A percentile compares a stretch with the other conserved stretches of the same genome.
Conservation (phyloP, 2,797 vertebrate genomes). For the Rhinatrema bivittatum region DNA sequence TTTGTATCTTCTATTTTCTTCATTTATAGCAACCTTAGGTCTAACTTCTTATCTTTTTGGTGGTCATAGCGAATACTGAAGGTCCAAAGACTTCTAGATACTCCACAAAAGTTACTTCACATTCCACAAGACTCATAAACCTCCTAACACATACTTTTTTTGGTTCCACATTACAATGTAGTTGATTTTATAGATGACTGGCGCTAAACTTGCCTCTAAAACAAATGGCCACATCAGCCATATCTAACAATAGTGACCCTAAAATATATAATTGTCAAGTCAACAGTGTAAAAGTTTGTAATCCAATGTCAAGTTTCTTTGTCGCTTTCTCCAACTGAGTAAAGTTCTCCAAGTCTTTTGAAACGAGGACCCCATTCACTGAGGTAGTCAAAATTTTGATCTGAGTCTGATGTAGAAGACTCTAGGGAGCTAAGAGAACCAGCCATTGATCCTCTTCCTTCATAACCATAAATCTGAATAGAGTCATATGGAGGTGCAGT, state of each 20-base stretch:
- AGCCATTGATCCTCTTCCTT: slow-evolving; percentile 88
- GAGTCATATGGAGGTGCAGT: slow-evolving; percentile 96
- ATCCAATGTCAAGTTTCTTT: slow-evolving; percentile 94
- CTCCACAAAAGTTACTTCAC: slow-evolving; percentile 93
- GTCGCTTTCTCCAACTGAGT: slow-evolving; percentile 94
- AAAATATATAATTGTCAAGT: slow-evolving; percentile 82
- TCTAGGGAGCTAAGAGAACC: slow-evolving; percentile 95
- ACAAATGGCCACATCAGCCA: slow-evolving; percentile 76
- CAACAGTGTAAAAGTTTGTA: slow-evolving; percentile 51
- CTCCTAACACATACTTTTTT: slow-evolving; percentile 92
- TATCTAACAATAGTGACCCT: slow-evolving; percentile 82
- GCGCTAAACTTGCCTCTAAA: slow-evolving; percentile 93
- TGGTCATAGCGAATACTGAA: slow-evolving; percentile 86
- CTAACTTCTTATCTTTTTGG: slow-evolving; percentile 73
- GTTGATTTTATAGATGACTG: slow-evolving; percentile 87
- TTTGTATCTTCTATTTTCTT: slow-evolving; percentile 42
- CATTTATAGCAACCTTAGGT: slow-evolving; percentile 67
- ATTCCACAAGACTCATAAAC: slow-evolving; percentile 95
- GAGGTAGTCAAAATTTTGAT: slow-evolving; percentile 99
- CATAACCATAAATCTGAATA: slow-evolving; percentile 97
- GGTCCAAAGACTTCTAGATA: slow-evolving; percentile 97
- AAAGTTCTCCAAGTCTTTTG: slow-evolving; percentile 97
- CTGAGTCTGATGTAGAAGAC: slow-evolving; percentile 92
- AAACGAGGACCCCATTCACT: slow-evolving; percentile 98
- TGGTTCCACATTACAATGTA: slow-evolving; percentile 93